These are phyloP conservation scores for Xenus cinereus DNA, from an alignment of 2,113 vertebrate species.

Conservation along the genomic window DNA sequence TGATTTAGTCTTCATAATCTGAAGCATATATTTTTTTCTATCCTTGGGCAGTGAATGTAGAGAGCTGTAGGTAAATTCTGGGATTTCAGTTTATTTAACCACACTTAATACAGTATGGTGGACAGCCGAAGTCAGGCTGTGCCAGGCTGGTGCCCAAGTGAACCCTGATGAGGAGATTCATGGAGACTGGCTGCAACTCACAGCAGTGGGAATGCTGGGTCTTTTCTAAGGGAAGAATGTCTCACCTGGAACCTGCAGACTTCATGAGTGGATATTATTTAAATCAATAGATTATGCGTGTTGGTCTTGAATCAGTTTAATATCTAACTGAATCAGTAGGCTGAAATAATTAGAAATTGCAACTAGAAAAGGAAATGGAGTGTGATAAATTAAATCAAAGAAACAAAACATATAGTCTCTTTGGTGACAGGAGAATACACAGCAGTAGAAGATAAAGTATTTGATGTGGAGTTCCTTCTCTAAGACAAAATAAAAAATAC, in stretches of 20 bases:
- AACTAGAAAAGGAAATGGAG: slow-evolving; percentile 54
- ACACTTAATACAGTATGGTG: background rate
- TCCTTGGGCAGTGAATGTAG: background rate
- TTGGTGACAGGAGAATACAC: background rate
- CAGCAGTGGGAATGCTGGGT: background rate
- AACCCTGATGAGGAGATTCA: background rate
- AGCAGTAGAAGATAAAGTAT: background rate
- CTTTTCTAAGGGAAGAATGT: background rate
- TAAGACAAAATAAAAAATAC: background rate
- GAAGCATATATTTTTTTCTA: background rate
- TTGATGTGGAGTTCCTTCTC: background rate
- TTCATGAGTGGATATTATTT: slow-evolving; percentile 39
- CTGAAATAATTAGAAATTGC: slow-evolving; percentile 69
- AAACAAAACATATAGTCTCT: slow-evolving; percentile 47
- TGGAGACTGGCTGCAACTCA: background rate
- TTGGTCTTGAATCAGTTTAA: slow-evolving; percentile 27
- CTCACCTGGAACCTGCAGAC: background rate
- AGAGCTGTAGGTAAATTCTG: background rate
- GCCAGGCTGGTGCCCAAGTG: background rate
- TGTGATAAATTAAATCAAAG: slow-evolving; percentile 65
- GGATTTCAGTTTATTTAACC: background rate
- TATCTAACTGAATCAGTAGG: slow-evolving; percentile 49
- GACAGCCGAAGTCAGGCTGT: background rate
- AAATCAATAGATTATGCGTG: slow-evolving; percentile 38
- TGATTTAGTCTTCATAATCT: background rate